phyloP scores from a whole-genome alignment of 2,888 invertebrate genomes.

The Neelides folsomi region DNA sequence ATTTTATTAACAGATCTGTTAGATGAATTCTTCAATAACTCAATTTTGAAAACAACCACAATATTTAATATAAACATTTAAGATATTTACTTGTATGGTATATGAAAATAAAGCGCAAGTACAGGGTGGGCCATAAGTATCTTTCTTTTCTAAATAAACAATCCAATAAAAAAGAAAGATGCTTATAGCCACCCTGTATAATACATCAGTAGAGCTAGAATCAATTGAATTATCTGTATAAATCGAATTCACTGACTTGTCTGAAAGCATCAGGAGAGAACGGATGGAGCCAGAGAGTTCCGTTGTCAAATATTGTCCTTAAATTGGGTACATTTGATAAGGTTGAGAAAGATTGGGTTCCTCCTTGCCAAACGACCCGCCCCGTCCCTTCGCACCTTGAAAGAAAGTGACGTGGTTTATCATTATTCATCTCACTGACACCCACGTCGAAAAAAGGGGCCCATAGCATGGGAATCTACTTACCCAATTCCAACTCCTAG shows the following conservation, averaged over 20 bases:
- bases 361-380: background rate
- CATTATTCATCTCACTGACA: background rate
- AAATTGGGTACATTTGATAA: slow-evolving; percentile 26
- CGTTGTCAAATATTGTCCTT: slow-evolving; percentile 25
- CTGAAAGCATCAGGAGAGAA: slow-evolving; percentile 28
- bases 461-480: slow-evolving; percentile 9
- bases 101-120: too few relatives aligned
- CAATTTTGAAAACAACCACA: too few relatives aligned
- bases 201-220: too few relatives aligned
- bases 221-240: too few relatives aligned
- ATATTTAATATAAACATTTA: too few relatives aligned
- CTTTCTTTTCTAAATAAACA: too few relatives aligned
- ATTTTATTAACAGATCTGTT: too few relatives aligned
- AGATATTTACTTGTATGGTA: too few relatives aligned
- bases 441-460: background rate
- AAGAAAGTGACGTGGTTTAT: background rate
- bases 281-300: slow-evolving; percentile 22
- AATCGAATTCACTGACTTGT: slow-evolving; percentile 15
- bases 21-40: too few relatives aligned
- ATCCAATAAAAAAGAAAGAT: too few relatives aligned
- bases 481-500: slow-evolving; percentile 27
- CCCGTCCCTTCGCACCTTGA: background rate
- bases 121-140: too few relatives aligned
- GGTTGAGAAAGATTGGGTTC: slow-evolving; percentile 5
- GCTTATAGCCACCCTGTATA: too few relatives aligned